Evolutionary conservation across 2,113 vertebrate genomes (phyloP), one percentile per base, ranked within the genome.

Genomic region (Tiliqua scincoides): DNA sequence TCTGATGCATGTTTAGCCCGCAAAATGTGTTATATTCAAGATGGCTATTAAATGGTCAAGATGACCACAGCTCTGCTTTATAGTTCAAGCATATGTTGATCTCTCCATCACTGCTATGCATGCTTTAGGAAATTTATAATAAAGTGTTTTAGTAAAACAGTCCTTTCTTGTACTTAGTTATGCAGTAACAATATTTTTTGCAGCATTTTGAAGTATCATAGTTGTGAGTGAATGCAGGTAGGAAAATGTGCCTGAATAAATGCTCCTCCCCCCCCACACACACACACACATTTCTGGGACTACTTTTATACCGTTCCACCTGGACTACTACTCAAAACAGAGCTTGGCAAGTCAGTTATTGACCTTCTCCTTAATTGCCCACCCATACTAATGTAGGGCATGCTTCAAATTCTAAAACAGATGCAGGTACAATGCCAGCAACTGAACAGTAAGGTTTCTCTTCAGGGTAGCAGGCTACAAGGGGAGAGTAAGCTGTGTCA

Each of bases 321-420:
- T 74, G 82, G 40, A 84, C 85, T 40, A 27, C 62, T 27, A 82
- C 89, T 92, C 76, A 5, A 30, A 88, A 86, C 10, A 37, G 0
- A 0, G 0, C 52, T 74, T 90, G 88, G 92, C 91, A 76, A 70
- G 0, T 20, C 1, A 0, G 63, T 7, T 92, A 88, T 93, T 94
- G 93, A 14, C 59, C 76, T 90, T 88, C 0, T 27, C 27, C 82
- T 57, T 61, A 54, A 73, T 68, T 86, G 91, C 88, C 93, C 93
- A 94, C 91, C 91, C 93, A 92, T 77, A 0, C 30, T 0, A 83
- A 73, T 81, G 9, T 78, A 14, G 67, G 35, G 67, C 0, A 32
- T 1, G 35, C 3, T 88, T 84, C 4, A 67, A 15, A 85, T 79
- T n/a, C 76, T 76, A 72, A 32, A 37, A n/a, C 62, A 20, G 68